A percentile compares a stretch with the other conserved stretches of the same genome.
Evolutionary conservation across 2,113 vertebrate genomes (phyloP).

Genomic region (Paradoxurus hermaphroditus): DNA sequence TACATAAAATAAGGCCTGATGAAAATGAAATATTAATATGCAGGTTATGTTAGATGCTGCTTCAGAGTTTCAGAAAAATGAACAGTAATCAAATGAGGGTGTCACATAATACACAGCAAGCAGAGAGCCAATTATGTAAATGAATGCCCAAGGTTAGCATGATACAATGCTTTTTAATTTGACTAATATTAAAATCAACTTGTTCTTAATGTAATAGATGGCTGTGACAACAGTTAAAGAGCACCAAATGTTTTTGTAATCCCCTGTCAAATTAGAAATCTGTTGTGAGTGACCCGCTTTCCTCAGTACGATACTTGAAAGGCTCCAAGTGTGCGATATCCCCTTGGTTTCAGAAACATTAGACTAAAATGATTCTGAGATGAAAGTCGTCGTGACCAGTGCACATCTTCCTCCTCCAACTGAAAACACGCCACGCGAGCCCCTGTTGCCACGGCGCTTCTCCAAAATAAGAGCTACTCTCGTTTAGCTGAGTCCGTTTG

Average conservation of each 20-base stretch:
- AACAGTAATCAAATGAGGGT: constrained; percentile 70
- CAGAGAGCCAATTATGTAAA: constrained; percentile 77
- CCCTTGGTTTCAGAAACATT: constrained; percentile 33
- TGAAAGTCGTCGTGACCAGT: constrained; percentile 52
- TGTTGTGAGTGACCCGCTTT: constrained; percentile 68
- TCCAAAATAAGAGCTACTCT: constrained; percentile 35
- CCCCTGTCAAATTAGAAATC: constrained; percentile 73
- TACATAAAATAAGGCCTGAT: constrained; percentile 28
- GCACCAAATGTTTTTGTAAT: constrained; percentile 75
- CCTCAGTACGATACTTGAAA: not conserved
- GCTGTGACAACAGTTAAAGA: constrained; percentile 77
- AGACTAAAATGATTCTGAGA: constrained; percentile 31
- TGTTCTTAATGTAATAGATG: constrained; percentile 75
- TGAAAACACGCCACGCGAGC: constrained; percentile 37
- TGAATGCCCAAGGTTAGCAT: constrained; percentile 72
- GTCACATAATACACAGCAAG: constrained; percentile 63
- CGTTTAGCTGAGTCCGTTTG: constrained; percentile 26
- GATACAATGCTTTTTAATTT: constrained; percentile 79
- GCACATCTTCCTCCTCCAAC: not conserved
- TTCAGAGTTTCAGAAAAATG: constrained; percentile 58
- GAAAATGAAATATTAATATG: constrained; percentile 73
- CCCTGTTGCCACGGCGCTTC: constrained; percentile 20
- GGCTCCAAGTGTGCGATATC: constrained; percentile 2
- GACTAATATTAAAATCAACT: constrained; percentile 78
- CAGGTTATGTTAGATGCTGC: constrained; percentile 45